Evolutionary conservation across 2,113 vertebrate species (phyloP), one percentile per base, ranked within the genome.

Genomic region (Callipepla squamata): DNA sequence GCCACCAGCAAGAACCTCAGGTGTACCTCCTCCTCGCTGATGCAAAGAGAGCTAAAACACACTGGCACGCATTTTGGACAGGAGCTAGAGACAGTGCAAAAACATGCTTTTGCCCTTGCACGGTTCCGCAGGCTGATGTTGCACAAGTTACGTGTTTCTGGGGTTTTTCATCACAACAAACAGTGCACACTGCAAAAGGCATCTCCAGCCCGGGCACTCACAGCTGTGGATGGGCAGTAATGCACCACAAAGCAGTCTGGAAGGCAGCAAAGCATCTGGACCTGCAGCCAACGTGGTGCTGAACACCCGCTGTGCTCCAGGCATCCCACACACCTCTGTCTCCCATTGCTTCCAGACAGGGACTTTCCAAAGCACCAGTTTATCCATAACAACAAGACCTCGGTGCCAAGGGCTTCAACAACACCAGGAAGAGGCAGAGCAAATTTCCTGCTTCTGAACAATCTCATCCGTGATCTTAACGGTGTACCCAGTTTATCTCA

Each of bases 41-140:
- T 2, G 28, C 42, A 45, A 59, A 70, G 38, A 3, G 6, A 76
- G 22, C 68, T 40, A n/a, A 47, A 83, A 66, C 38, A 13, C 15
- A 32, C 0, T 0, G 0, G 55, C 50, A 66, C 3, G 8, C 28
- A 15, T 19, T 44, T 63, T 9, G 40, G 7, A 16, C 16, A 67
- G 1, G 0, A 78, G 67, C 30, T 4, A 25, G 19, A 1, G 7
- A 80, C 0, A 7, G 59, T 7, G 55, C 9, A 18, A 57, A 51
- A 66, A 47, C 2, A 13, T 8, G 0, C 66, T 48, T 40, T 36
- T 44, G 78, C 38, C 4, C 7, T 30, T 55, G 1, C 8, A 7
- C 6, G 4, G 7, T 50, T 0, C 0, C 30, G 22, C 32, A 9
- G n/a, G 47, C 8, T 85, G 65, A 55, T 8, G 14, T 1, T 61